Evolutionary conservation across 2,888 invertebrate genomes (phyloP).

Genomic region (Caenorhabditis virilis): DNA sequence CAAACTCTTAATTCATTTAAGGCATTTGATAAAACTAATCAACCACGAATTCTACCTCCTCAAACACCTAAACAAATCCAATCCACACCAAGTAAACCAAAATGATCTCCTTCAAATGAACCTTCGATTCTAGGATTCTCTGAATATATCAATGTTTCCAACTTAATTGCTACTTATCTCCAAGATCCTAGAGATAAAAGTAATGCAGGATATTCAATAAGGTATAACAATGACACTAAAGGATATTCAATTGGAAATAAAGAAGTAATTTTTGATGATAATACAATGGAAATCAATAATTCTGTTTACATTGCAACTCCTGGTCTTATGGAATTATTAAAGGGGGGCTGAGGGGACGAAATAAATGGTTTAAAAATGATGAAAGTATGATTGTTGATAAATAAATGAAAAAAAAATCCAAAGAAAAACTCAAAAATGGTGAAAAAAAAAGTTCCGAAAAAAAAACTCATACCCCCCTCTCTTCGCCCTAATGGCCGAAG

Average conservation of each 20-base stretch:
- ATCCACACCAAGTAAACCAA: slow-evolving; percentile 8
- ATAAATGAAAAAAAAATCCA: too few species aligned
- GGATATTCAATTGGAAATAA: slow-evolving; percentile 48
- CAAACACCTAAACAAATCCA: slow-evolving; percentile 21
- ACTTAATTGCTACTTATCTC: slow-evolving; percentile 43
- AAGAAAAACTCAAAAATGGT: too few species aligned
- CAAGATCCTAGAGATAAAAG: slow-evolving; percentile 47
- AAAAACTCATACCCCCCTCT: too few species aligned
- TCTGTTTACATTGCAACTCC: slow-evolving; percentile 28
- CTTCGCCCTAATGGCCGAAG: too few species aligned
- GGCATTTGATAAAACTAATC: slow-evolving; percentile 1
- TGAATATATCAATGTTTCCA: slow-evolving; percentile 21
- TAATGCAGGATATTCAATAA: slow-evolving; percentile 48
- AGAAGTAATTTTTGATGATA: slow-evolving; percentile 40
- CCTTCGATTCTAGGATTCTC: slow-evolving; percentile 6
- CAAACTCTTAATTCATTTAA: slow-evolving; percentile 36
- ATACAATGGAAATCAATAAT: slow-evolving; percentile 35
- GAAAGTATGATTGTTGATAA: too few species aligned
- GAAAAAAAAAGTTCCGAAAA: too few species aligned
- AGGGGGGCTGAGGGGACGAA: too few species aligned
- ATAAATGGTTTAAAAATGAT: too few species aligned
- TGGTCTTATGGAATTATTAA: slow-evolving; percentile 50
- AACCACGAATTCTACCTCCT: slow-evolving; percentile 9
- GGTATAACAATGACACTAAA: slow-evolving; percentile 15
- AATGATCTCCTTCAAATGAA: slow-evolving; percentile 8